Conservation (phyloP, 1,140 invertebrate species). For the Halesus radiatus region DNA sequence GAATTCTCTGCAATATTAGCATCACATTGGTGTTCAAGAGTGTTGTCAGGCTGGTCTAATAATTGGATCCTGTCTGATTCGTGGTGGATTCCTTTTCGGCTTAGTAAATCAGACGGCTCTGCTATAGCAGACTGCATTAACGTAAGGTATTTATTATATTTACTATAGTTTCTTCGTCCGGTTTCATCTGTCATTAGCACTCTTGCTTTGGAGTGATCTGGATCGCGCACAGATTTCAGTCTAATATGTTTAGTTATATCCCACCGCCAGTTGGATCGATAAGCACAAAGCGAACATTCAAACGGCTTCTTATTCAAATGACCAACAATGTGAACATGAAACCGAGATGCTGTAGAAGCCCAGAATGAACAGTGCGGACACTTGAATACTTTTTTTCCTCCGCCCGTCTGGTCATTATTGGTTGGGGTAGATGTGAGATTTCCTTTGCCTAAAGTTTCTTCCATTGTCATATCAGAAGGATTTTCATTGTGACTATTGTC, state of each 20-base stretch:
- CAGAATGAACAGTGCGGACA: slow-evolving; percentile 92
- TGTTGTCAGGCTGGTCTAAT: slow-evolving; percentile 38
- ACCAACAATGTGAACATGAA: slow-evolving; percentile 93
- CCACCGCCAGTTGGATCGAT: slow-evolving; percentile 95
- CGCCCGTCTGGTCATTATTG: neutral
- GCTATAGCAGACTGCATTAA: slow-evolving; percentile 71
- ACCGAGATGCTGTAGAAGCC: slow-evolving; percentile 91
- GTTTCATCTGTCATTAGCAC: slow-evolving; percentile 93
- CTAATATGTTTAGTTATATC: slow-evolving; percentile 97
- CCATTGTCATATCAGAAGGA: slow-evolving; percentile 16
- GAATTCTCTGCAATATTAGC: slow-evolving; percentile 23
- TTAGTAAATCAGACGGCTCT: slow-evolving; percentile 58
- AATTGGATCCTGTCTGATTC: slow-evolving; percentile 25
- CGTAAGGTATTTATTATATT: slow-evolving; percentile 90
- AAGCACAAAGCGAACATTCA: slow-evolving; percentile 93
- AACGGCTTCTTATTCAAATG: slow-evolving; percentile 94
- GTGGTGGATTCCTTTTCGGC: slow-evolving; percentile 42
- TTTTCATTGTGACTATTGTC: slow-evolving; percentile 34
- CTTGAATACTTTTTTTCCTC: slow-evolving; percentile 82
- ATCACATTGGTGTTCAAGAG: slow-evolving; percentile 12
- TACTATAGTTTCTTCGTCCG: slow-evolving; percentile 90
- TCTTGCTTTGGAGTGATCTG: slow-evolving; percentile 81
- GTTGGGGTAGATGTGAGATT: slow-evolving; percentile 46
- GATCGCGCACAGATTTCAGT: slow-evolving; percentile 87
- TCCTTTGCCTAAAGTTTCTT: slow-evolving; percentile 35